Evolutionary conservation across 2,113 vertebrate genomes (phyloP).

Genomic region (Brachypodius melanocephalos): DNA sequence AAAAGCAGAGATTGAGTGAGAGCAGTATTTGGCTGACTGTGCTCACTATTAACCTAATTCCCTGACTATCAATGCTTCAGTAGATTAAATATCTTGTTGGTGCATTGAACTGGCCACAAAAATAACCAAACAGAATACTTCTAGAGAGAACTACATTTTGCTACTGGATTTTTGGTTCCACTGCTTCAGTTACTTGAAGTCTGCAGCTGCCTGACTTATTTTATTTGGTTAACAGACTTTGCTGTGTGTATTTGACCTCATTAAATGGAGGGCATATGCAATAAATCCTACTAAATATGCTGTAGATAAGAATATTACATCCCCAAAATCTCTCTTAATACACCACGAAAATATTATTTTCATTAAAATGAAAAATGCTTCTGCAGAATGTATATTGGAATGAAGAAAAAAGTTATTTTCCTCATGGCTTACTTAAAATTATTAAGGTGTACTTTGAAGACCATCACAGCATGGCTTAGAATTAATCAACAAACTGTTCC

Average conservation of each 20-base stretch:
- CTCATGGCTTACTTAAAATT: slow-evolving; percentile 18
- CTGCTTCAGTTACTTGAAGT: not conserved
- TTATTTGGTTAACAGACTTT: slow-evolving; percentile 26
- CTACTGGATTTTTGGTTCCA: not conserved
- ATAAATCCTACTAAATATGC: slow-evolving; percentile 52
- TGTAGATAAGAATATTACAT: slow-evolving; percentile 30
- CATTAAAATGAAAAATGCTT: slow-evolving; percentile 14
- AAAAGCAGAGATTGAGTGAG: not conserved
- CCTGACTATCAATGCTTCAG: not conserved
- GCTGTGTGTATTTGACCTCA: slow-evolving; percentile 22
- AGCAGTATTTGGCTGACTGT: not conserved
- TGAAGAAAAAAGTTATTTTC: not conserved
- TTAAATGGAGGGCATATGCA: not conserved
- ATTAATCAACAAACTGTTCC: slow-evolving; percentile 53
- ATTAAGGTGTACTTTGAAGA: slow-evolving; percentile 47
- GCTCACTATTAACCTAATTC: not conserved
- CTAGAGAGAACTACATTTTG: not conserved
- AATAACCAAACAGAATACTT: not conserved
- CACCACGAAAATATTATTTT: slow-evolving; percentile 27
- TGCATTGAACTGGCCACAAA: not conserved
- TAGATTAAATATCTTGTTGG: not conserved
- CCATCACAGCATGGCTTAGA: slow-evolving; percentile 20
- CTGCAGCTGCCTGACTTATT: not conserved
- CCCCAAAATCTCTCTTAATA: slow-evolving; percentile 11
- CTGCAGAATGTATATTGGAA: not conserved